Conservation (phyloP, 2,113 vertebrate genomes). For the Mus spicilegus region DNA sequence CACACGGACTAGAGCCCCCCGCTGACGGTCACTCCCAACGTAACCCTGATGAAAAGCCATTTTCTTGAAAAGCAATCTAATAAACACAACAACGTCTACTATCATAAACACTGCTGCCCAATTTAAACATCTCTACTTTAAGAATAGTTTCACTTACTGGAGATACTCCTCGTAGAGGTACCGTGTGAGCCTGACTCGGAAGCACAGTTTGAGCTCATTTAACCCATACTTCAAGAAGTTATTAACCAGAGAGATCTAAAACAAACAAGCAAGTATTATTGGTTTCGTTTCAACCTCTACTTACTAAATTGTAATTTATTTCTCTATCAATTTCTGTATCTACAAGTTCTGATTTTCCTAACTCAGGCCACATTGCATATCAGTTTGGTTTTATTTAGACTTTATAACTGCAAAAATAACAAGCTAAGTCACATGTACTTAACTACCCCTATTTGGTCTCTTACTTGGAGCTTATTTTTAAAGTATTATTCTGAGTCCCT, state of each 20-base stretch:
- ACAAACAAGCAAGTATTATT: conserved; percentile 67
- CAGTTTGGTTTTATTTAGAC: conserved; percentile 42
- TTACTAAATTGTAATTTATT: conserved; percentile 57
- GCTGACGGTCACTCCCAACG: background rate
- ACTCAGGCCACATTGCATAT: background rate
- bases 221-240: conserved; percentile 97
- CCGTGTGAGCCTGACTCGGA: conserved; percentile 94
- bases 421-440: background rate
- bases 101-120: conserved; percentile 23
- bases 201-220: conserved; percentile 96
- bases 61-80: conserved; percentile 46
- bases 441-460: background rate
- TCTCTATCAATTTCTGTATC: conserved; percentile 34
- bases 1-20: background rate
- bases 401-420: conserved; percentile 24
- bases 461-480: conserved; percentile 43
- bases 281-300: conserved; percentile 45
- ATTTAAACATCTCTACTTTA: conserved; percentile 45
- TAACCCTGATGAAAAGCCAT: background rate
- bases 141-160: conserved; percentile 91
- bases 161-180: conserved; percentile 97
- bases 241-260: conserved; percentile 97
- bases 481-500: background rate
- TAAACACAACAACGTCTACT: background rate
- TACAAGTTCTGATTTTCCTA: conserved; percentile 49